Percentiles rank a stretch among this genome's conserved stretches.
Conservation (phyloP, 1,140 invertebrate species). For the Penaeus japonicus region DNA sequence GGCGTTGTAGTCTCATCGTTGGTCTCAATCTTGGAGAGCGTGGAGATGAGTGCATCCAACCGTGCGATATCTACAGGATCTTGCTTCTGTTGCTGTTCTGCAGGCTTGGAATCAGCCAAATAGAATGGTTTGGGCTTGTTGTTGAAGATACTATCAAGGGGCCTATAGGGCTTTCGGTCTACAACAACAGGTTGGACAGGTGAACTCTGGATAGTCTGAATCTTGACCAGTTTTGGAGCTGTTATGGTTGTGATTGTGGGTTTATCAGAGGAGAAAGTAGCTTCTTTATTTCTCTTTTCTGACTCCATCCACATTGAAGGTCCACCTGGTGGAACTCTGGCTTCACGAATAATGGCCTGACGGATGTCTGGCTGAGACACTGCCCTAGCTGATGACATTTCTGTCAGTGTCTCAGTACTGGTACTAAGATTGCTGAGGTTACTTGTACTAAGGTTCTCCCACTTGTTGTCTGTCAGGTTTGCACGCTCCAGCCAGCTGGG, state of each 20-base stretch:
- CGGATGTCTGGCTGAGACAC: slow-evolving; percentile 57
- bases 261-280: not conserved
- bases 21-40: slow-evolving; percentile 45
- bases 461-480: slow-evolving; percentile 53
- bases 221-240: slow-evolving; percentile 49
- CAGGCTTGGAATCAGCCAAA: not conserved
- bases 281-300: not conserved
- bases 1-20: not conserved
- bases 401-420: slow-evolving; percentile 59
- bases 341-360: slow-evolving; percentile 52
- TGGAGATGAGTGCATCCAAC: slow-evolving; percentile 57
- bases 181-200: slow-evolving; percentile 33
- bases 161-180: slow-evolving; percentile 47
- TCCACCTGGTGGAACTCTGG: slow-evolving; percentile 46
- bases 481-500: slow-evolving; percentile 61
- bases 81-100: slow-evolving; percentile 13
- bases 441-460: slow-evolving; percentile 53
- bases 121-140: slow-evolving; percentile 58
- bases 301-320: not conserved
- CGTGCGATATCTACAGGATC: slow-evolving; percentile 48
- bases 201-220: slow-evolving; percentile 46
- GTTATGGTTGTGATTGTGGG: slow-evolving; percentile 41
- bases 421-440: slow-evolving; percentile 44
- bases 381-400: slow-evolving; percentile 47
- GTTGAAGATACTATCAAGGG: slow-evolving; percentile 55